Evolutionary conservation across 2,797 vertebrate species (phyloP), one percentile per base, ranked within the genome.

Genomic region (Sebastes kiyomatsui): DNA sequence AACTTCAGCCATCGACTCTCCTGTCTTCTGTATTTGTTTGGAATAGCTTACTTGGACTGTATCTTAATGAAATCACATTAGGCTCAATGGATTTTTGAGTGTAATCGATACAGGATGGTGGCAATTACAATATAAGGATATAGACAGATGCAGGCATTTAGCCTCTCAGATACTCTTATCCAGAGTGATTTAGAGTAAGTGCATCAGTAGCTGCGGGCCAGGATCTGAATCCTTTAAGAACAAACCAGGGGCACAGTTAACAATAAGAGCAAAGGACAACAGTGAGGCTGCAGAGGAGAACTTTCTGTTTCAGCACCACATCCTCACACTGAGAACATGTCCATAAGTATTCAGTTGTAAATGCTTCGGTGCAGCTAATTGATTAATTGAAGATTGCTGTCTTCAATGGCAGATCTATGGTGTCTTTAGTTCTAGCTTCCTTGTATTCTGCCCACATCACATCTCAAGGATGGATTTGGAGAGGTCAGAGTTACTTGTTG

Each of bases 41-140:
- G 62, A 71, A 73, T 6, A 30, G 67, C 80, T 84, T 12, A 22
- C 77, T 82, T 4, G 13, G 84, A 86, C 69, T 86, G 87, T 86
- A 91, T 91, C 92, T 88, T 88, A 92, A 92, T 92, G 88, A 91
- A 92, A 93, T 92, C 92, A 79, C 90, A 93, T 92, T 89, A 92
- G 88, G 66, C 82, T 23, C 59, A 5, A 89, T 91, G 82, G 90
- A 90, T 87, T 89, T 86, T 61, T 89, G 83, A 85, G 87, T 4
- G 16, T 72, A 82, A 90, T 93, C 92, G 32, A 90, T 93, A 87
- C 55, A 76, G 82, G 79, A 90, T 88, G 84, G 86, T 88, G 79
- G 89, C 90, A 91, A 91, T 92, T 90, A 89, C 85, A 85, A 82
- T 79, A 82, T 75, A 83, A 77, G 81, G 86, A 71, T 87, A 83